Conservation (phyloP, 2,888 invertebrate genomes). For the Caenorhabditis sinica region DNA sequence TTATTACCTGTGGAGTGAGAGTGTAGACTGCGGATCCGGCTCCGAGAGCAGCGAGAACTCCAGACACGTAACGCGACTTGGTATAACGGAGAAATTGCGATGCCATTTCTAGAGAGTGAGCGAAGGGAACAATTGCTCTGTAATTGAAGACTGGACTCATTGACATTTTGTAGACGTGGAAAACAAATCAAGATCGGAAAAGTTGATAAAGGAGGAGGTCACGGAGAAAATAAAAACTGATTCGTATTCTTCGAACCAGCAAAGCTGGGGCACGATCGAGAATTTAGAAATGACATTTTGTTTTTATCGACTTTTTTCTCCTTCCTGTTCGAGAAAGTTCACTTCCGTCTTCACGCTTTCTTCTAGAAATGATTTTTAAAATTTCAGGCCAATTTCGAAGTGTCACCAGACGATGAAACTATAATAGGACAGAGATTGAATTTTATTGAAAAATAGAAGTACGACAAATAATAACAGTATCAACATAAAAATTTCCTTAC, state of each 20-base stretch:
- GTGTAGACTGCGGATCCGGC: constrained; percentile 70
- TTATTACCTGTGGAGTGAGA: constrained; percentile 64
- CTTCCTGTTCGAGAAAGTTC: too few relatives aligned
- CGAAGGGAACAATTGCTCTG: constrained; percentile 29
- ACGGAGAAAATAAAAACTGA: not conserved
- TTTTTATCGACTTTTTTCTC: too few relatives aligned
- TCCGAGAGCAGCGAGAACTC: constrained; percentile 67
- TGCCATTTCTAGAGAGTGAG: constrained; percentile 58
- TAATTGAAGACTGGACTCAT: not conserved
- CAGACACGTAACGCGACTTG: constrained; percentile 64
- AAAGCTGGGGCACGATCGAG: too few relatives aligned
- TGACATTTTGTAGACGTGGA: constrained; percentile 19
- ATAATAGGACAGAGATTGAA: too few relatives aligned
- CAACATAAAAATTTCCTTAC: too few relatives aligned
- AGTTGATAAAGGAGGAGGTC: not conserved
- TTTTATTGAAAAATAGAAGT: too few relatives aligned
- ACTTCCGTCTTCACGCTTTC: too few relatives aligned
- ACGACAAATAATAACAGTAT: too few relatives aligned
- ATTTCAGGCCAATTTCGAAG: too few relatives aligned
- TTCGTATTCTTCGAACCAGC: not conserved
- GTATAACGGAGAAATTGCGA: constrained; percentile 63
- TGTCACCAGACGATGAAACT: too few relatives aligned
- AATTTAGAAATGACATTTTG: too few relatives aligned
- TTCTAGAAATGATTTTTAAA: too few relatives aligned
- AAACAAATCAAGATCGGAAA: not conserved